Evolutionary conservation across 2,888 invertebrate genomes (phyloP), one percentile per base, ranked within the genome.

Genomic region (Agriopis leucophaearia): DNA sequence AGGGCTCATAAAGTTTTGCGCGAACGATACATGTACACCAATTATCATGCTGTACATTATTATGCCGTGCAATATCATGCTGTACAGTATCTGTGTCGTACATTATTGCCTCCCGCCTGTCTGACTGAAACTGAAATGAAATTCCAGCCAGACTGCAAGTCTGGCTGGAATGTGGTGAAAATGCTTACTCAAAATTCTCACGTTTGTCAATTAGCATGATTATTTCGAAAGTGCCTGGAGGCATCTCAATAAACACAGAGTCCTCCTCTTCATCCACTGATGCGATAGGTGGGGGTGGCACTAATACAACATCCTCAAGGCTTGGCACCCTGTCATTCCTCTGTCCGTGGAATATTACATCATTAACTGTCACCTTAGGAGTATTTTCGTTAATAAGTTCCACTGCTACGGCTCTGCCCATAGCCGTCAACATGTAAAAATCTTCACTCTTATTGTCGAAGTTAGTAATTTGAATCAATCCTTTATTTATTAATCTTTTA

Each of bases 121-220:
- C n/a, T n/a, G n/a, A n/a, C n/a, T n/a, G n/a, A n/a, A n/a, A n/a
- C n/a, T n/a, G n/a, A n/a, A n/a, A n/a, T n/a, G n/a, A n/a, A n/a
- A n/a, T n/a, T n/a, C n/a, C n/a, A n/a, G n/a, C n/a, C n/a, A n/a
- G n/a, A n/a, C n/a, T n/a, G n/a, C n/a, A n/a, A n/a, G n/a, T n/a
- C n/a, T n/a, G n/a, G n/a, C n/a, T n/a, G n/a, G n/a, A n/a, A n/a
- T n/a, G n/a, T n/a, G n/a, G n/a, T n/a, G n/a, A n/a, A n/a, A n/a
- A n/a, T n/a, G n/a, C 91, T 88, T 93, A 97, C 96, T 97, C 97
- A 81, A 94, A 93, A 74, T 96, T 96, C 95, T 99, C 99, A 79
- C 96, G 95, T 72, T 95, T 97, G 88, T 99, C 99, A 64, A 99
- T 97, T 65, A 97, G 92, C 69, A 99, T 92, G 68, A 98, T 89